A percentile compares a stretch with the other conserved stretches of the same genome.
Conservation (phyloP, 2,797 vertebrate genomes). For the Sternarchorhynchus goeldii region DNA sequence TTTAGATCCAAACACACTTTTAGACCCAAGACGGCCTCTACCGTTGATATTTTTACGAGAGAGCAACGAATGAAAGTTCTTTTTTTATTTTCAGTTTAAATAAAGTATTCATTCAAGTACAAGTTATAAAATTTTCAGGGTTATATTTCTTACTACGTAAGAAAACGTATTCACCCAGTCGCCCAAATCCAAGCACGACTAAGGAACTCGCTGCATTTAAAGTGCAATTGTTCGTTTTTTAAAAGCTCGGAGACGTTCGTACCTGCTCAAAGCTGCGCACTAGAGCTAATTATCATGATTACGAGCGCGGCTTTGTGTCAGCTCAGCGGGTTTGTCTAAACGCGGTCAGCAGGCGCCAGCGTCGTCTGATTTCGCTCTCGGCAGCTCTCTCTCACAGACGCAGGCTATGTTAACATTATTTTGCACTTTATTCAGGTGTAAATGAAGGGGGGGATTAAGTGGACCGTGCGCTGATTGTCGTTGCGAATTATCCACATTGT, state of each 20-base stretch:
- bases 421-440: constrained; percentile 68
- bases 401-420: constrained; percentile 67
- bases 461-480: constrained; percentile 55
- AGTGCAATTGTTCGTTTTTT: no score
- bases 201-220: no score
- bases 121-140: no score
- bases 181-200: no score
- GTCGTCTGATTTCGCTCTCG: constrained; percentile 58
- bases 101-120: not conserved
- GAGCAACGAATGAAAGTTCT: not conserved
- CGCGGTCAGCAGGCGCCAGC: constrained; percentile 72
- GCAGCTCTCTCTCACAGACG: constrained; percentile 36
- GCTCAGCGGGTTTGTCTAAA: constrained; percentile 77
- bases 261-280: not conserved
- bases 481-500: constrained; percentile 66
- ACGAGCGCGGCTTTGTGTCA: constrained; percentile 53
- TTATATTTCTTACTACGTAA: not conserved
- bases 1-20: no score
- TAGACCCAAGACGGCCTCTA: no score
- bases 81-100: not conserved
- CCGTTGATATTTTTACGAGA: not conserved
- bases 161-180: constrained; percentile 53
- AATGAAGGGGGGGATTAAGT: constrained; percentile 57
- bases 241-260: no score
- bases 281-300: constrained; percentile 63